These are phyloP conservation scores for Epistrophe grossulariae DNA, from an alignment of 2,888 invertebrate genomes.

Conservation along the genomic window DNA sequence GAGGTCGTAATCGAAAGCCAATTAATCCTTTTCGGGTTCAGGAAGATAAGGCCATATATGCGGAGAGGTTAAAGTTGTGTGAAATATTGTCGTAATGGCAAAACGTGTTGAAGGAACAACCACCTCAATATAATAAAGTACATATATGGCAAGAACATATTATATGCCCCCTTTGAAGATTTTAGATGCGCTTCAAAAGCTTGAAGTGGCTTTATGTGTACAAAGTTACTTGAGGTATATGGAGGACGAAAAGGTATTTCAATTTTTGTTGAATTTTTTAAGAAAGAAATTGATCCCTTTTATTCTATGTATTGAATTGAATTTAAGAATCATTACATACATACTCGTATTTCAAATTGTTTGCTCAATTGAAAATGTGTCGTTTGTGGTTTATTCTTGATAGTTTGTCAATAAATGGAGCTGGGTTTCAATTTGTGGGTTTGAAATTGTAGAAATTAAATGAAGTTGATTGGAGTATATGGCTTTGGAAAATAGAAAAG, in stretches of 20 bases:
- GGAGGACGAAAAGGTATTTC: not conserved
- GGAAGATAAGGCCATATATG: not conserved
- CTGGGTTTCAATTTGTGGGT: not conserved
- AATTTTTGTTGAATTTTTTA: conserved; percentile 5
- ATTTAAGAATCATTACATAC: conserved; percentile 1
- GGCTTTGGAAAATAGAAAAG: not conserved
- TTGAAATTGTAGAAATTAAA: not conserved
- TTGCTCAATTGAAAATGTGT: conserved; percentile 6
- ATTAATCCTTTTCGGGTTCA: conserved; percentile 50
- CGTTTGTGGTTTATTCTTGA: not conserved
- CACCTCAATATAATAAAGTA: not conserved
- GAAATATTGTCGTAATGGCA: conserved; percentile 33
- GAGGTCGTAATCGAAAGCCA: conserved; percentile 56
- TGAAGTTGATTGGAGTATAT: not conserved
- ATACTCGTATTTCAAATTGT: not conserved
- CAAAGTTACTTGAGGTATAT: not conserved
- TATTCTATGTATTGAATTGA: conserved; percentile 45
- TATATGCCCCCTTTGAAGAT: not conserved
- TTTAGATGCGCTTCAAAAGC: conserved; percentile 13
- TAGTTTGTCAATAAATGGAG: not conserved
- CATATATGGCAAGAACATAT: not conserved
- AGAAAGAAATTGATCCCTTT: conserved; percentile 63
- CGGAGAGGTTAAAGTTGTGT: conserved; percentile 12
- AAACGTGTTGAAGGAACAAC: conserved; percentile 31
- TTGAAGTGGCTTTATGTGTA: not conserved